These are phyloP conservation scores for Magallana angulata DNA, from an alignment of 1,140 invertebrate species.

Conservation along the genomic window DNA sequence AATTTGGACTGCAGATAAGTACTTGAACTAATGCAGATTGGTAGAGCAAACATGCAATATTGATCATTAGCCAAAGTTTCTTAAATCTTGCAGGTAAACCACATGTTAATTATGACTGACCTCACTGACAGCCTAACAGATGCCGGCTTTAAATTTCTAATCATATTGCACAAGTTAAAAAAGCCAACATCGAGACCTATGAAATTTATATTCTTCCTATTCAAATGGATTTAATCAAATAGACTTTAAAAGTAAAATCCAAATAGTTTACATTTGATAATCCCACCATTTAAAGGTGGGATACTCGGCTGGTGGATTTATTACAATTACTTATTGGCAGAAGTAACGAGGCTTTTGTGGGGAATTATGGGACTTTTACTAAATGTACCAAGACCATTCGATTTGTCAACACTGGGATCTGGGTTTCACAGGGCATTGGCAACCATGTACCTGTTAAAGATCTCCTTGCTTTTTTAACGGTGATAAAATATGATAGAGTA, in stretches of 20 bases:
- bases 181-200: not conserved
- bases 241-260: conserved; percentile 36
- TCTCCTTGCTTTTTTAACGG: conserved; percentile 10
- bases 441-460: conserved; percentile 20
- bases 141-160: conserved; percentile 24
- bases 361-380: conserved; percentile 37
- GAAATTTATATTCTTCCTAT: conserved; percentile 20
- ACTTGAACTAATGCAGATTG: conserved; percentile 3
- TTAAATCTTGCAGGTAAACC: not conserved
- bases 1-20: conserved; percentile 16
- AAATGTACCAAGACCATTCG: conserved; percentile 37
- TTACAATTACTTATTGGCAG: conserved; percentile 38
- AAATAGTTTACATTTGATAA: conserved; percentile 38
- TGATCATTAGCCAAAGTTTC: conserved; percentile 20
- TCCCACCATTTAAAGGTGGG: conserved; percentile 30
- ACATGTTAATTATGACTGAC: conserved; percentile 30
- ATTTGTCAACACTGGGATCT: conserved; percentile 30
- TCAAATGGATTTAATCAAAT: conserved; percentile 29
- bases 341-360: conserved; percentile 29
- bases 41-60: conserved; percentile 13
- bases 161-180: conserved; percentile 38
- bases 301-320: conserved; percentile 18
- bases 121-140: not conserved
- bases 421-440: conserved; percentile 17
- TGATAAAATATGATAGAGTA: conserved; percentile 11